These are phyloP conservation scores for Callyntrura guangdongensis DNA, from an alignment of 2,888 invertebrate genomes.

Conservation along the genomic window DNA sequence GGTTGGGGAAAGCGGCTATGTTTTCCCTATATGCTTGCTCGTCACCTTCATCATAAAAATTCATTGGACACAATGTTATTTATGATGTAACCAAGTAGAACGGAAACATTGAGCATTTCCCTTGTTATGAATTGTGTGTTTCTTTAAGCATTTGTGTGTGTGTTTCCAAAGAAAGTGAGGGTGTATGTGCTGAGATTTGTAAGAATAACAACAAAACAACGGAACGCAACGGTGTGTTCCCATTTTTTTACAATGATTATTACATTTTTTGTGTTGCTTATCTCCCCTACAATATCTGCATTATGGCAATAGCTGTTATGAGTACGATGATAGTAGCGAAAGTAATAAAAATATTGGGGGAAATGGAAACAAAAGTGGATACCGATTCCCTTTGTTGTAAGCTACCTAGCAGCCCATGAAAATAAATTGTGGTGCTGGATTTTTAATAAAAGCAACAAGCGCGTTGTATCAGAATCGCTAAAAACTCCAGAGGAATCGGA, in stretches of 20 bases:
- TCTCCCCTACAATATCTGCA: not conserved
- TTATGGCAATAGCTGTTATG: not conserved
- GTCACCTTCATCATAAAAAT: slow-evolving; percentile 84
- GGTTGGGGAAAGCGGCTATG: not conserved
- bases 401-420: too few relatives aligned
- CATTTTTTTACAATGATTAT: slow-evolving; percentile 8
- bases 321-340: not conserved
- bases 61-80: slow-evolving; percentile 84
- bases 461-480: not conserved
- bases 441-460: slow-evolving; percentile 37
- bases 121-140: slow-evolving; percentile 73
- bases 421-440: not conserved
- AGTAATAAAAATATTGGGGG: slow-evolving; percentile 11
- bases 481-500: not conserved
- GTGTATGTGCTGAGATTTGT: slow-evolving; percentile 38
- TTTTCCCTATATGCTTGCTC: slow-evolving; percentile 69
- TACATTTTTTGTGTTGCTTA: not conserved
- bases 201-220: slow-evolving; percentile 31
- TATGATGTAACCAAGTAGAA: slow-evolving; percentile 83
- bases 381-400: too few relatives aligned
- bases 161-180: slow-evolving; percentile 34
- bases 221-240: slow-evolving; percentile 53
- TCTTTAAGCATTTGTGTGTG: not conserved
- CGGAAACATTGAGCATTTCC: slow-evolving; percentile 84
- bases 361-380: not conserved